Evolutionary conservation across 2,113 vertebrate genomes (phyloP), one percentile per base, ranked within the genome.

Genomic region (Chamaetylas fuelleborni): DNA sequence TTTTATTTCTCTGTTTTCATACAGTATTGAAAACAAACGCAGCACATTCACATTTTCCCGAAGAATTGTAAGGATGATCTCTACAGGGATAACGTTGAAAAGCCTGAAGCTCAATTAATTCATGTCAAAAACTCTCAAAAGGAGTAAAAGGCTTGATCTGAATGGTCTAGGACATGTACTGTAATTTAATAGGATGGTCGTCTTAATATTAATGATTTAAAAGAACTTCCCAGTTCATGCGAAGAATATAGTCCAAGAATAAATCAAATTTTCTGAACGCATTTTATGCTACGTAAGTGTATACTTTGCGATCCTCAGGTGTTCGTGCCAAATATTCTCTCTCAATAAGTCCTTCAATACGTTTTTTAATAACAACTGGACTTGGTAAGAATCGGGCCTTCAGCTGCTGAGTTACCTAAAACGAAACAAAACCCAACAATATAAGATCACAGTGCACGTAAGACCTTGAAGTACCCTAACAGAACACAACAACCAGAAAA

Each of bases 321-420:
- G 99, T 99, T 98, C 99, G 98, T 96, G 99, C 99, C 98, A 99
- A 98, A 98, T 99, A 99, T 97, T 99, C 99, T 98, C 99, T 98
- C 98, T 99, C 99, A 99, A 99, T 99, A 98, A 99, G 99, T 99
- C 99, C 99, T 98, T 99, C 99, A 97, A 99, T 99, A 96, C 99
- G 99, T 95, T 99, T 99, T 98, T 99, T 99, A 98, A 99, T 99
- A 95, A 99, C 99, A 98, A 99, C 99, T 84, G 99, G 99, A 96
- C 99, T 99, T 97, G 99, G 99, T 97, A 99, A 98, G 97, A 99
- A 99, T 97, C 99, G 98, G 66, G 98, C 98, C 95, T 98, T 98
- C 96, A 99, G 98, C 97, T 99, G 99, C 97, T 99, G 99, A 97
- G 99, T 99, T 97, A 99, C 99, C 99, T 99, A 94, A 61, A 96